phyloP scores from a whole-genome alignment of 2,888 invertebrate species.

The Paralinhomoeus sp. region DNA sequence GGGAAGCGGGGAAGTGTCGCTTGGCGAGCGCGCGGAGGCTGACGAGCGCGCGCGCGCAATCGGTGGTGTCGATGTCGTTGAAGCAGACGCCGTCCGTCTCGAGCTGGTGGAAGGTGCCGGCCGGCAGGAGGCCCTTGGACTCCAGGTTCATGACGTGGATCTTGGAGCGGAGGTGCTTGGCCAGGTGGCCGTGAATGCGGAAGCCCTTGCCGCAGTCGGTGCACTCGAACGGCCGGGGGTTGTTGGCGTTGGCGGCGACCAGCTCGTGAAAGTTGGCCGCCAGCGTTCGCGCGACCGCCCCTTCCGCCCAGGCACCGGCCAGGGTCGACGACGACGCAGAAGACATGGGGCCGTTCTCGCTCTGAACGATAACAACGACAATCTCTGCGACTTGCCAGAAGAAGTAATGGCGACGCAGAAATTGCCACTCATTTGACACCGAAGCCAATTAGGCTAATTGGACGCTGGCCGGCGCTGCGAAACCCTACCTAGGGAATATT shows the following conservation, averaged over 20 bases:
- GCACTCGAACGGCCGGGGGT: slow-evolving; percentile 86
- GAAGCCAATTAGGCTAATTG: too few species aligned
- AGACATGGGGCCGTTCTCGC: too few species aligned
- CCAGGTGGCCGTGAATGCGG: slow-evolving; percentile 73
- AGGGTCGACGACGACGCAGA: too few species aligned
- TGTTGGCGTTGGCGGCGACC: slow-evolving; percentile 24
- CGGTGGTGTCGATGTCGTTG: slow-evolving; percentile 81
- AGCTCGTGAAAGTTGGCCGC: background rate
- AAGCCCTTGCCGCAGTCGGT: slow-evolving; percentile 85
- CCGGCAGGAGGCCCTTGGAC: slow-evolving; percentile 44
- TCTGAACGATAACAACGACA: too few species aligned
- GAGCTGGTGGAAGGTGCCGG: slow-evolving; percentile 71
- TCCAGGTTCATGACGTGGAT: slow-evolving; percentile 28
- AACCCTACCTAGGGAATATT: too few species aligned
- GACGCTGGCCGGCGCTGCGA: too few species aligned
- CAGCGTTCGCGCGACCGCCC: too few species aligned
- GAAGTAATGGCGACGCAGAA: too few species aligned
- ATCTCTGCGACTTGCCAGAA: too few species aligned
- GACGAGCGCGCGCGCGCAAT: slow-evolving; percentile 75
- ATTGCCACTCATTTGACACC: too few species aligned
- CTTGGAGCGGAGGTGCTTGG: slow-evolving; percentile 60
- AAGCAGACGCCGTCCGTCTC: slow-evolving; percentile 36
- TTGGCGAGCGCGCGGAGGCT: slow-evolving; percentile 35
- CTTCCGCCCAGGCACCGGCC: too few species aligned
- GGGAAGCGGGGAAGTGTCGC: background rate